Evolutionary conservation across 2,888 invertebrate species (phyloP).

Genomic region (Norana najaformis): DNA sequence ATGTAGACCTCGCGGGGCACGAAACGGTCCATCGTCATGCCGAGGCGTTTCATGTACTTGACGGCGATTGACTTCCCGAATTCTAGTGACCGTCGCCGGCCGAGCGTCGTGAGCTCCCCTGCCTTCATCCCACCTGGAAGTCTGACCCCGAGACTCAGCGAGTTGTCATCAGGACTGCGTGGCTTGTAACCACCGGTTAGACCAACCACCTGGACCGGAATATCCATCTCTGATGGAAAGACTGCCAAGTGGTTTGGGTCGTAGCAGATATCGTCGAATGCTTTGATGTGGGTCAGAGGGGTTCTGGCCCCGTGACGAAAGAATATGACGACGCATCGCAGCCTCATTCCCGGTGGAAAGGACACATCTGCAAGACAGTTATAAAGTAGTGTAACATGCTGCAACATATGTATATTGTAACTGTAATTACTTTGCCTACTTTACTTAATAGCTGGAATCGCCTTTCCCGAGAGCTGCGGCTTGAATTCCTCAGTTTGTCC

Average conservation of each 20-base stretch:
- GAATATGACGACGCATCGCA: constrained; percentile 53
- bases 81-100: neutral
- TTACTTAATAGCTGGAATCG: too few species aligned
- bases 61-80: neutral
- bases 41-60: neutral
- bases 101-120: neutral
- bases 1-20: neutral
- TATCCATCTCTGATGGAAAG: neutral
- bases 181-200: neutral
- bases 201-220: neutral
- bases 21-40: neutral
- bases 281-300: constrained; percentile 38
- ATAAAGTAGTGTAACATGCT: neutral
- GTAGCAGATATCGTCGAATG: constrained; percentile 30
- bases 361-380: neutral
- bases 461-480: too few species aligned
- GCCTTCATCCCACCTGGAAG: neutral
- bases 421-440: neutral
- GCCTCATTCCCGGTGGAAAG: constrained; percentile 36
- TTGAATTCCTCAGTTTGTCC: too few species aligned
- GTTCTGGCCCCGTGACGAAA: constrained; percentile 54
- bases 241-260: neutral
- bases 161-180: neutral
- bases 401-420: too few species aligned
- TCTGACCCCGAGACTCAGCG: neutral